phyloP scores from a whole-genome alignment of 2,888 invertebrate genomes.

The Allolobophora icterica region DNA sequence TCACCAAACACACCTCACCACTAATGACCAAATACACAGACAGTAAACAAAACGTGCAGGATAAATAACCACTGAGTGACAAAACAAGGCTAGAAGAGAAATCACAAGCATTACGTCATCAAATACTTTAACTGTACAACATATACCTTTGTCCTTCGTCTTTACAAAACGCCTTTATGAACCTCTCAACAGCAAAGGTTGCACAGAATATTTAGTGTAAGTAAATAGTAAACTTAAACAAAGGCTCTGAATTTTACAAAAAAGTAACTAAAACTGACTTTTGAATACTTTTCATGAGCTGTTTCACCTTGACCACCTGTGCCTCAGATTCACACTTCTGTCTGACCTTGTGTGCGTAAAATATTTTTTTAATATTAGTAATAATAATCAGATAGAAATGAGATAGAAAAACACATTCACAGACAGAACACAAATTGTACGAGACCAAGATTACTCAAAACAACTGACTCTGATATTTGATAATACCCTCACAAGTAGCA shows the following conservation, averaged over 20 bases:
- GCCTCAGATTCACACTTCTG: no score
- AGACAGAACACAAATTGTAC: background rate
- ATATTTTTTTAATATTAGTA: no score
- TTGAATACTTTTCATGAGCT: background rate
- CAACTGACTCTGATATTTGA: background rate
- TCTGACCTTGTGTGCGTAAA: no score
- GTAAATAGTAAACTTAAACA: background rate
- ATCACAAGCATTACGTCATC: constrained; percentile 19
- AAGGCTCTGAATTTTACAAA: background rate
- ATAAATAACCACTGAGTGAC: background rate
- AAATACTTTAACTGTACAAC: constrained; percentile 33
- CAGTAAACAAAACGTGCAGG: background rate
- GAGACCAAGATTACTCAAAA: background rate
- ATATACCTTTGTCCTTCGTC: background rate
- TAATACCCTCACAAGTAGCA: background rate
- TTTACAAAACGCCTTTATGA: background rate
- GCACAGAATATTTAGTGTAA: background rate
- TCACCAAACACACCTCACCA: background rate
- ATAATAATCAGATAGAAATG: background rate
- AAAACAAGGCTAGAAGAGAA: background rate
- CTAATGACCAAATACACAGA: background rate
- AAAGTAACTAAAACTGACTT: background rate
- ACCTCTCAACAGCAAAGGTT: background rate
- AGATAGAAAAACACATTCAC: background rate
- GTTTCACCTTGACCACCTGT: no score